These are phyloP conservation scores for Myocastor coypus DNA, from an alignment of 2,113 vertebrate genomes.

Conservation along the genomic window DNA sequence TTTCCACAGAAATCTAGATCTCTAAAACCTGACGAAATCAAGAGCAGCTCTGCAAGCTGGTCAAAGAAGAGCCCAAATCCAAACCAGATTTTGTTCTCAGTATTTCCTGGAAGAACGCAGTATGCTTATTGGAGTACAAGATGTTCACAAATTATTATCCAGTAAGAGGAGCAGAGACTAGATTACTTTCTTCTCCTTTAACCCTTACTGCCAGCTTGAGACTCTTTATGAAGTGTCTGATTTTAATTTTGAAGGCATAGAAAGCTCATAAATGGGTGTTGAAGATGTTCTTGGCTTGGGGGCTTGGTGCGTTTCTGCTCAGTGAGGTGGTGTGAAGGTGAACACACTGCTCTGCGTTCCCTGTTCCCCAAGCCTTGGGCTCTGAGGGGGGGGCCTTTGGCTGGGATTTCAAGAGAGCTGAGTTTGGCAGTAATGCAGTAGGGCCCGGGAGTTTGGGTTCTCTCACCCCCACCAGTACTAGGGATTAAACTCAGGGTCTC, in stretches of 20 bases:
- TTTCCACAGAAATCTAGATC: conserved; percentile 32
- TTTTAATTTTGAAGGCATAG: conserved; percentile 10
- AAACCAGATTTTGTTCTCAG: conserved; percentile 51
- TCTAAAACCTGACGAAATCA: background rate
- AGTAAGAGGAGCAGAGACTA: background rate
- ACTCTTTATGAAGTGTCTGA: background rate
- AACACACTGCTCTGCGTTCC: background rate
- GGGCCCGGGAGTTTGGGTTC: background rate
- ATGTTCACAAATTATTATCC: conserved; percentile 40
- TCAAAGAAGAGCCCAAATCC: conserved; percentile 42
- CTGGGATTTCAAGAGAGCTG: background rate
- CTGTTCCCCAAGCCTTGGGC: background rate
- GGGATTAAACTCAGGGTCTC: background rate
- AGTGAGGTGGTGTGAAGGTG: fast-evolving
- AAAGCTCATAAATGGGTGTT: background rate
- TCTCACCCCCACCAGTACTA: background rate
- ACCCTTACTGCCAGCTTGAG: background rate
- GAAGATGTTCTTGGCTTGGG: background rate
- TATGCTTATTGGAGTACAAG: background rate
- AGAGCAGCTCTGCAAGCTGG: conserved; percentile 1
- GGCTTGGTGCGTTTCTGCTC: background rate
- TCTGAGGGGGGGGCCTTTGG: background rate
- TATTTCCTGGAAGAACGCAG: conserved; percentile 59
- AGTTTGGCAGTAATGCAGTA: background rate
- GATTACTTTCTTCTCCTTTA: conserved; percentile 18